These are phyloP conservation scores for Xiphias gladius DNA, from an alignment of 2,113 vertebrate genomes.

Conservation along the genomic window DNA sequence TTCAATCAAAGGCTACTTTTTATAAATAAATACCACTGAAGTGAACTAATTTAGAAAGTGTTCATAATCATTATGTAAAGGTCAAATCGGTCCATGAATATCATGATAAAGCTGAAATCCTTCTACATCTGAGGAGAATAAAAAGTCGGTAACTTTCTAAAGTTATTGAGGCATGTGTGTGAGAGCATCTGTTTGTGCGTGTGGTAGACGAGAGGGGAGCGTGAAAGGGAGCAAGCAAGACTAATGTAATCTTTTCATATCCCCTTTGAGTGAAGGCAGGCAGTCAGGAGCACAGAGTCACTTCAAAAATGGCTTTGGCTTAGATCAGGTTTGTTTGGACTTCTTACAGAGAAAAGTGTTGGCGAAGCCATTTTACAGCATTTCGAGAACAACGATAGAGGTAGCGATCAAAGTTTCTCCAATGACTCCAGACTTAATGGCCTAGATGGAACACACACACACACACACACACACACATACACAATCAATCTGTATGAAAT, in stretches of 20 bases:
- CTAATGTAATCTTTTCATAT: constrained; percentile 37
- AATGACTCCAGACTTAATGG: constrained; percentile 15
- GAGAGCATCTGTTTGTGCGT: neutral
- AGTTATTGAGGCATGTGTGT: neutral
- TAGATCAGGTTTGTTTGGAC: neutral
- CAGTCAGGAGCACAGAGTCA: constrained; percentile 46
- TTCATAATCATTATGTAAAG: neutral
- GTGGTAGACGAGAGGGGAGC: neutral
- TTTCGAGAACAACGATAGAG: constrained; percentile 25
- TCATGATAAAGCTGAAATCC: neutral
- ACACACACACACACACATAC: neutral
- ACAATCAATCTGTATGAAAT: constrained; percentile 41
- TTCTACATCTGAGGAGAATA: neutral
- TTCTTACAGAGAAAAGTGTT: constrained; percentile 1
- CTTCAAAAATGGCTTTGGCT: constrained; percentile 1
- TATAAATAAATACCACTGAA: neutral
- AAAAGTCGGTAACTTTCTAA: neutral
- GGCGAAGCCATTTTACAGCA: constrained; percentile 13
- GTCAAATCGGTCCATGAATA: neutral
- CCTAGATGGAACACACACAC: neutral
- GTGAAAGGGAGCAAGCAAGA: neutral
- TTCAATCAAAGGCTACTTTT: neutral
- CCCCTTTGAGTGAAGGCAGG: constrained; percentile 12
- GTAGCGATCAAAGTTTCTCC: constrained; percentile 19
- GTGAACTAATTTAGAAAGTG: neutral